Base-by-base conservation (phyloP, 2,888 invertebrate species). In the Drosophila lutescens region DNA sequence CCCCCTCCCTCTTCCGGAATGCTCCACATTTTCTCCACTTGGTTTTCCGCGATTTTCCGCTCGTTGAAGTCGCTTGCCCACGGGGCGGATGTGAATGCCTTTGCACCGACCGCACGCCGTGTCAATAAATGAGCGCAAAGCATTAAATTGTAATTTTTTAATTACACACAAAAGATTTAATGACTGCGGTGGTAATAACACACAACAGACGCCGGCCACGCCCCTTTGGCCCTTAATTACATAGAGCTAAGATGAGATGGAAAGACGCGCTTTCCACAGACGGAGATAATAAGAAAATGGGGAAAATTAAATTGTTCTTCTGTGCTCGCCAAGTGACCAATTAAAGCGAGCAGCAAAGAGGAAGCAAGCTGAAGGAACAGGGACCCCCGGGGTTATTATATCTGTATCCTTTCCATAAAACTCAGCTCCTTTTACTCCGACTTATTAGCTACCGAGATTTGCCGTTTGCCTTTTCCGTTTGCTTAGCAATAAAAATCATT, bases 121-220 rank as follows among this genome's bases (percentile, higher is more conserved):
- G 88, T 79, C 88, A 85, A 82, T 88, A 79, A 82, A 73, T 73
- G 74, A 74, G 61, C 55, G 67, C 75, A 73, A 75, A 65, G 82
- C 86, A 88, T 88, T 88, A 83, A 88, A 86, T 68, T 86, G 86
- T 86, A 77, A 84, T 86, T 88, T 88, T 86, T 83, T 88, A 83
- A 84, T 88, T 88, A 74, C 80, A 74, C 72, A 78, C 78, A 78
- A 84, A 84, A 86, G 86, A 88, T 83, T 88, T 88, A 88, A 84
- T 85, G 85, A 81, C 79, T 77, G 72, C 62, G 76, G 81, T 67
- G 76, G 78, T 80, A 84, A 86, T 76, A 84, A 86, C 60, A 68
- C 71, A 79, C 83, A 88, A 77, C 88, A 76, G 86, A 70, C 71
- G 68, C 47, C 30, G 68, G 68, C 66, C 59, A 54, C 50, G 50